phyloP scores from a whole-genome alignment of 2,113 vertebrate species.

The Peromyscus leucopus region DNA sequence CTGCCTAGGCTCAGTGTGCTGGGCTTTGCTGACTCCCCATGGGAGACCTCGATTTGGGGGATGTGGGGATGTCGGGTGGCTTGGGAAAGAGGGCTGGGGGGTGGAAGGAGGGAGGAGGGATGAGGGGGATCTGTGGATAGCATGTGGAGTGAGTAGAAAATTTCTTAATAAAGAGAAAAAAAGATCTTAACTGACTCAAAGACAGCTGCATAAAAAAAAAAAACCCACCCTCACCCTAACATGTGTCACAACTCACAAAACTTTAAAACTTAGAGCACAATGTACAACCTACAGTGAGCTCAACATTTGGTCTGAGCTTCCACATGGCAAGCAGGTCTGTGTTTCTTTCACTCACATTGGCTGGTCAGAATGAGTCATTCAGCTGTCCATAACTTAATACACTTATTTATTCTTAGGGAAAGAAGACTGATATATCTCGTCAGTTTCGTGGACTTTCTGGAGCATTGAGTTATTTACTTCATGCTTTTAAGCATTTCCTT shows the following conservation, averaged over 20 bases:
- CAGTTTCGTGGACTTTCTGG: neutral
- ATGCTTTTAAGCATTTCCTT: neutral
- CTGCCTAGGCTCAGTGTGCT: no score
- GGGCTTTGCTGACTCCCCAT: no score
- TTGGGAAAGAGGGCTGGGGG: no score
- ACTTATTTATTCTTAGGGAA: neutral
- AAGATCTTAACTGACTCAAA: neutral
- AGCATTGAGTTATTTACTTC: neutral
- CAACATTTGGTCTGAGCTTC: neutral
- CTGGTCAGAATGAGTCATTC: neutral
- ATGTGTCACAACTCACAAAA: neutral
- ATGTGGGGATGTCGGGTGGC: no score
- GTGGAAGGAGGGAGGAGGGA: no score
- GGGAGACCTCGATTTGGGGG: no score
- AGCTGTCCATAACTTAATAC: neutral
- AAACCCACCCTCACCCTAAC: no score
- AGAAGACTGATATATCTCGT: neutral
- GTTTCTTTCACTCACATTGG: neutral
- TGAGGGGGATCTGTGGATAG: no score
- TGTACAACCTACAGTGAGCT: neutral
- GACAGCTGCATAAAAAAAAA: no score
- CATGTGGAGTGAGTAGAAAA: no score
- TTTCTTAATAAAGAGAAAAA: no score
- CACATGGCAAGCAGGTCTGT: neutral
- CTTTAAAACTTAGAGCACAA: neutral